A percentile compares a stretch with the other conserved stretches of the same genome.
These are phyloP conservation scores for Metaphire vulgaris DNA, from an alignment of 1,140 invertebrate genomes.

Conservation along the genomic window DNA sequence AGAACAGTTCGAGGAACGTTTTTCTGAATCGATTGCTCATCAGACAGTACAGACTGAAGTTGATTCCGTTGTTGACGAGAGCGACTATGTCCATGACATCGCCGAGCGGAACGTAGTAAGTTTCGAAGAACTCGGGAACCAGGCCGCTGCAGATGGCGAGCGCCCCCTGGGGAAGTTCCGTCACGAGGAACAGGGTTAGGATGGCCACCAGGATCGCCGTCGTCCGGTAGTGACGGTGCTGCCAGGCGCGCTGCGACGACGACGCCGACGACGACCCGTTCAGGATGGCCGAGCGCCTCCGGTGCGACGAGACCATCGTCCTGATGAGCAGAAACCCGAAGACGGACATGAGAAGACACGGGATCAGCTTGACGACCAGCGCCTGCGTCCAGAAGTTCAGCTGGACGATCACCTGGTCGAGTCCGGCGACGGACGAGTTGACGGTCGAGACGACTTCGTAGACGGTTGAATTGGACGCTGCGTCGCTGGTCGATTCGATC, in stretches of 20 bases:
- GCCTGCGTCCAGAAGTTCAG: constrained; percentile 42
- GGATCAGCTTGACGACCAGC: constrained; percentile 46
- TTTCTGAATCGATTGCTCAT: constrained; percentile 5
- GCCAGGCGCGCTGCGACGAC: constrained; percentile 37
- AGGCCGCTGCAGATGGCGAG: constrained; percentile 44
- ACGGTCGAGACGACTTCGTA: neutral
- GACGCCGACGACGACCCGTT: neutral
- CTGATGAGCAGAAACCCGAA: constrained; percentile 51
- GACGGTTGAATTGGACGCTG: neutral
- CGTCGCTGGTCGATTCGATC: neutral
- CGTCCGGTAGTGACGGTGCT: constrained; percentile 69
- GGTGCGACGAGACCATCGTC: constrained; percentile 34
- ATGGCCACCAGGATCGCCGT: constrained; percentile 83
- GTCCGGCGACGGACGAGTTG: neutral
- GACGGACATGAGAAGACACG: constrained; percentile 52
- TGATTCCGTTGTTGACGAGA: constrained; percentile 12
- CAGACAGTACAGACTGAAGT: constrained; percentile 10
- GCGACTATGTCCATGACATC: constrained; percentile 8
- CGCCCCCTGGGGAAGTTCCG: constrained; percentile 67
- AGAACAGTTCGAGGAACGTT: constrained; percentile 12
- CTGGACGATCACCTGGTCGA: neutral
- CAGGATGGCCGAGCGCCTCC: constrained; percentile 4
- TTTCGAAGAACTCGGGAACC: constrained; percentile 36
- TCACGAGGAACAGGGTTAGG: constrained; percentile 73
- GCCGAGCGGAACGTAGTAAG: constrained; percentile 37